Conservation (phyloP, 2,888 invertebrate genomes). For the Nowickia ferox region DNA sequence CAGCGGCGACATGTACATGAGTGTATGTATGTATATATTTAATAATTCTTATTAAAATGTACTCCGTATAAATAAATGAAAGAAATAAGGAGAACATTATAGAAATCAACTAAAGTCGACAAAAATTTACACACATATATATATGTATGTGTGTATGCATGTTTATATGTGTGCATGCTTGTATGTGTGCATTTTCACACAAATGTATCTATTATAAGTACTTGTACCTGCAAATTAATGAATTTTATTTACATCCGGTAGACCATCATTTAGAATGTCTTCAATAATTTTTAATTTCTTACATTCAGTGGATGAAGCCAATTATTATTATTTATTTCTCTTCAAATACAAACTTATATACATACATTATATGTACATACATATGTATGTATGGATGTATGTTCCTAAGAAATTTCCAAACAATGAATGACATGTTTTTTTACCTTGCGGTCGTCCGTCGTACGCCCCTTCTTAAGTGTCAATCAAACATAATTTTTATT, state of each 20-base stretch:
- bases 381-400: not conserved
- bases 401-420: constrained; percentile 6
- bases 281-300: constrained; percentile 13
- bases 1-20: too few relatives aligned
- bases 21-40: too few relatives aligned
- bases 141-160: too few relatives aligned
- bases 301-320: not conserved
- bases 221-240: not conserved
- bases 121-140: not conserved
- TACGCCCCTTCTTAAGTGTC: constrained; percentile 55
- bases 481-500: constrained; percentile 60
- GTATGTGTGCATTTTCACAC: not conserved
- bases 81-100: too few relatives aligned
- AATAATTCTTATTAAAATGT: too few relatives aligned
- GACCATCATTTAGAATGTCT: constrained; percentile 1
- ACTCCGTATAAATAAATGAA: too few relatives aligned
- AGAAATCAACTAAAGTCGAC: too few relatives aligned
- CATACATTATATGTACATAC: not conserved
- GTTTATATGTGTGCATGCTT: too few relatives aligned
- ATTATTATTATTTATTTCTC: not conserved
- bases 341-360: not conserved
- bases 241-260: constrained; percentile 49
- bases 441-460: not conserved
- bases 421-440: constrained; percentile 30
- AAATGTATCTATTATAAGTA: not conserved